A percentile compares a stretch with the other conserved stretches of the same genome.
These are phyloP conservation scores for Agrochola litura DNA, from an alignment of 2,888 invertebrate genomes.

Conservation along the genomic window DNA sequence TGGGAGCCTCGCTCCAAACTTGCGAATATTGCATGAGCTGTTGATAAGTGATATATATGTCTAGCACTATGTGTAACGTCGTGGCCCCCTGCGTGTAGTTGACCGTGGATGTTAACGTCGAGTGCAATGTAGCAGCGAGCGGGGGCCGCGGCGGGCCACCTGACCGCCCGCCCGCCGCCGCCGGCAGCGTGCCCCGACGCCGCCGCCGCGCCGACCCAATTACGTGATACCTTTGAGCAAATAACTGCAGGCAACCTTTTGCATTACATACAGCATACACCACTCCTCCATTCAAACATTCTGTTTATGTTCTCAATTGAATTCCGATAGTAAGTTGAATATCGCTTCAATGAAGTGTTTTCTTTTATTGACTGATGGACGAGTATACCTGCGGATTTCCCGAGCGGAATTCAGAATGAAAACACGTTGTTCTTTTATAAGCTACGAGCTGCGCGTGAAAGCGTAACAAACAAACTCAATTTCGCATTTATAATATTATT, in stretches of 20 bases:
- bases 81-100: constrained; percentile 24
- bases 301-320: constrained; percentile 27
- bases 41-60: constrained; percentile 3
- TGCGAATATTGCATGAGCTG: constrained; percentile 24
- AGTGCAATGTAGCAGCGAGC: background rate
- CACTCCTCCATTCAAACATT: constrained; percentile 21
- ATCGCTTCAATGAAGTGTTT: background rate
- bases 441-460: background rate
- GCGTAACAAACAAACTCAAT: no score
- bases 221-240: constrained; percentile 48
- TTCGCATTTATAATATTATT: no score
- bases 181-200: constrained; percentile 10
- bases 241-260: constrained; percentile 39
- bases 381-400: constrained; percentile 9
- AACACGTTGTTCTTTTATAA: constrained; percentile 10
- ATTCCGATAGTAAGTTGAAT: constrained; percentile 17
- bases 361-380: background rate
- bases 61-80: background rate
- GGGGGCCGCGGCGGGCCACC: background rate
- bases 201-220: constrained; percentile 37
- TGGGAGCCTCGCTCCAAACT: constrained; percentile 1
- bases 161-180: background rate
- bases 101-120: constrained; percentile 8
- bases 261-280: constrained; percentile 5
- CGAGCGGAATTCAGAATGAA: background rate